These are phyloP conservation scores for Oophaga sylvatica DNA, from an alignment of 2,797 vertebrate genomes.

Conservation along the genomic window DNA sequence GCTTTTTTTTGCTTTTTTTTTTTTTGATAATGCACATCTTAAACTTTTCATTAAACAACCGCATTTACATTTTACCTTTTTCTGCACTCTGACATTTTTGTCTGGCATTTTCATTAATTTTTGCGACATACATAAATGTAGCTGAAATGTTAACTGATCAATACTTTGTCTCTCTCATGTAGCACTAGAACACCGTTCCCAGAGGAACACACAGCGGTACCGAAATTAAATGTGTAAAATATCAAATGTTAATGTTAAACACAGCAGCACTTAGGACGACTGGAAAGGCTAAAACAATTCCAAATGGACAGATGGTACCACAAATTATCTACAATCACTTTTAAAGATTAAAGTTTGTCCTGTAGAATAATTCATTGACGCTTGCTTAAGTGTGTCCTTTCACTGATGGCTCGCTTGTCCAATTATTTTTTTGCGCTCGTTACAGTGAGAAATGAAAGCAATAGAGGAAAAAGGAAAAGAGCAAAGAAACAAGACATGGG, in stretches of 20 bases:
- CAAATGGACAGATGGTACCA: slow-evolving; percentile 84
- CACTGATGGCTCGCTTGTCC: slow-evolving; percentile 85
- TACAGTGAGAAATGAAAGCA: slow-evolving; percentile 80
- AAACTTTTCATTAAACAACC: slow-evolving; percentile 81
- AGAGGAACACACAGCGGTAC: slow-evolving; percentile 77
- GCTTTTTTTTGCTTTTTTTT: slow-evolving; percentile 68
- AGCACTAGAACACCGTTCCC: slow-evolving; percentile 76
- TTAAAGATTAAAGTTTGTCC: slow-evolving; percentile 90
- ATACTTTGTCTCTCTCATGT: slow-evolving; percentile 89
- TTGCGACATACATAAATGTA: slow-evolving; percentile 83
- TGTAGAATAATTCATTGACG: slow-evolving; percentile 81
- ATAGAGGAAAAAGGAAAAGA: slow-evolving; percentile 66
- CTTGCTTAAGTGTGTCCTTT: slow-evolving; percentile 84
- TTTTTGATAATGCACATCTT: slow-evolving; percentile 78
- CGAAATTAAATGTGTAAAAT: slow-evolving; percentile 94
- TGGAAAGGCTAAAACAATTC: slow-evolving; percentile 85
- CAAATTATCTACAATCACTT: slow-evolving; percentile 90
- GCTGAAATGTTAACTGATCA: slow-evolving; percentile 98
- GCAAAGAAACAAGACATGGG: slow-evolving; percentile 67
- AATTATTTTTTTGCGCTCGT: slow-evolving; percentile 88
- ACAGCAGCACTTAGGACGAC: slow-evolving; percentile 81
- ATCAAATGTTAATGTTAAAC: slow-evolving; percentile 91
- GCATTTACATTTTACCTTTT: slow-evolving; percentile 85
- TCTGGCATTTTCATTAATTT: slow-evolving; percentile 90
- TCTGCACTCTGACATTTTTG: slow-evolving; percentile 88